These are phyloP conservation scores for Microcebus jonahi DNA, from an alignment of 2,113 vertebrate genomes.

Conservation along the genomic window DNA sequence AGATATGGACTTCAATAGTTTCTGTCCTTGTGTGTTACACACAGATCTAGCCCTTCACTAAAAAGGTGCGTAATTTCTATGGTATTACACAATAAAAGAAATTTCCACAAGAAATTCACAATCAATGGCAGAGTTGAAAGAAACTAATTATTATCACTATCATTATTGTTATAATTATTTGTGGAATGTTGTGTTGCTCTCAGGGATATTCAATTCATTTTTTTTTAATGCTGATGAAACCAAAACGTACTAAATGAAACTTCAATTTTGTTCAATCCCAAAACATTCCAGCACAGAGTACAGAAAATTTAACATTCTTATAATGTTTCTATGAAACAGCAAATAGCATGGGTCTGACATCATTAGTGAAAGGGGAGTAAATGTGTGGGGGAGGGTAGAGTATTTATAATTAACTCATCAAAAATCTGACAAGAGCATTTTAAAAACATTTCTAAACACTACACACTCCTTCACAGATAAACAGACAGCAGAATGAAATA, in stretches of 20 bases:
- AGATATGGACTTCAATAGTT: not conserved
- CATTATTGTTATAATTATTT: not conserved
- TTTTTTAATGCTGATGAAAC: conserved; percentile 28
- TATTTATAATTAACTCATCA: conserved; percentile 53
- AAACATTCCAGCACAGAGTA: conserved; percentile 31
- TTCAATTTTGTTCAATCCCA: conserved; percentile 6
- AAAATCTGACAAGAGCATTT: conserved; percentile 58
- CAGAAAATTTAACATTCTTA: conserved; percentile 15
- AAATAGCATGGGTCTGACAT: not conserved
- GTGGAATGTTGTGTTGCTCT: not conserved
- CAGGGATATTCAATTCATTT: not conserved
- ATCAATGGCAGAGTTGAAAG: not conserved
- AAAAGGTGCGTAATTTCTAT: not conserved
- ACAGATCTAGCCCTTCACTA: not conserved
- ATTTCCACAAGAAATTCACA: not conserved
- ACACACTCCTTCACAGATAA: conserved; percentile 17
- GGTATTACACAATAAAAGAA: not conserved
- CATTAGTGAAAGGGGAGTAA: conserved; percentile 14
- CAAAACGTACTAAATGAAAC: conserved; percentile 15
- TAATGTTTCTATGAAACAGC: not conserved
- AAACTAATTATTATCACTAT: not conserved
- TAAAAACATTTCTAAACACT: conserved; percentile 54
- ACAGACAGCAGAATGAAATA: not conserved
- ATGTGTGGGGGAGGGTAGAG: not conserved
- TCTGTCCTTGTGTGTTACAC: not conserved